Percentiles rank a stretch among this genome's conserved stretches.
phyloP scores from a whole-genome alignment of 2,797 vertebrate genomes.

The Trachops cirrhosus region DNA sequence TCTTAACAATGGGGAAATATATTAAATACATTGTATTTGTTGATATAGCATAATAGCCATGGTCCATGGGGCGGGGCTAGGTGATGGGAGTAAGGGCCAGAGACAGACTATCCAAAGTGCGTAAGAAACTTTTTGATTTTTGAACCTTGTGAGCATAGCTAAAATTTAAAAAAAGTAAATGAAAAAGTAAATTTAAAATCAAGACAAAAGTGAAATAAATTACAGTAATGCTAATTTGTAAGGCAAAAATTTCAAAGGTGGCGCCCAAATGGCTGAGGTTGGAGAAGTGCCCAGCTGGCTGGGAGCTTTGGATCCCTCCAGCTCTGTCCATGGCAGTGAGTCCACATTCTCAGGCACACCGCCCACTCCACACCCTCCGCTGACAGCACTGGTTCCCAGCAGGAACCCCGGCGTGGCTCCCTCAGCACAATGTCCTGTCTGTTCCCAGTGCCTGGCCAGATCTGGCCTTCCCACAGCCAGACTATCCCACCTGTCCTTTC shows the following conservation, averaged over 20 bases:
- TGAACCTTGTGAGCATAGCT: slow-evolving; percentile 51
- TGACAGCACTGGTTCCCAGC: neutral
- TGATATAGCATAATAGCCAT: neutral
- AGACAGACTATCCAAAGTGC: neutral
- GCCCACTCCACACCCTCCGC: neutral
- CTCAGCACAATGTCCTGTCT: neutral
- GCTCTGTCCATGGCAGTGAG: neutral
- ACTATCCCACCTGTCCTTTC: neutral
- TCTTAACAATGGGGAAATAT: neutral
- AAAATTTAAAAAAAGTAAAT: slow-evolving; percentile 36
- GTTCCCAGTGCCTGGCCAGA: neutral
- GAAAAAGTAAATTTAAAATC: slow-evolving; percentile 68
- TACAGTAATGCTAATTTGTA: neutral
- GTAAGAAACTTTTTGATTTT: slow-evolving; percentile 66
- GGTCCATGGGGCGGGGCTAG: neutral
- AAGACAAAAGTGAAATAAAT: slow-evolving; percentile 70
- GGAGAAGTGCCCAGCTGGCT: neutral
- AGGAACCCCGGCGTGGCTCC: neutral
- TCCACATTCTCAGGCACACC: neutral
- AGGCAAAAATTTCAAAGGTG: slow-evolving; percentile 39
- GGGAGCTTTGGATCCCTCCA: neutral
- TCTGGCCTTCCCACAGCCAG: neutral
- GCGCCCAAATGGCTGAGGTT: neutral
- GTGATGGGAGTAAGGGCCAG: neutral
- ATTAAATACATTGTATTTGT: neutral